Evolutionary conservation across 2,113 vertebrate genomes (phyloP).

Genomic region (Planiliza haematocheilus): DNA sequence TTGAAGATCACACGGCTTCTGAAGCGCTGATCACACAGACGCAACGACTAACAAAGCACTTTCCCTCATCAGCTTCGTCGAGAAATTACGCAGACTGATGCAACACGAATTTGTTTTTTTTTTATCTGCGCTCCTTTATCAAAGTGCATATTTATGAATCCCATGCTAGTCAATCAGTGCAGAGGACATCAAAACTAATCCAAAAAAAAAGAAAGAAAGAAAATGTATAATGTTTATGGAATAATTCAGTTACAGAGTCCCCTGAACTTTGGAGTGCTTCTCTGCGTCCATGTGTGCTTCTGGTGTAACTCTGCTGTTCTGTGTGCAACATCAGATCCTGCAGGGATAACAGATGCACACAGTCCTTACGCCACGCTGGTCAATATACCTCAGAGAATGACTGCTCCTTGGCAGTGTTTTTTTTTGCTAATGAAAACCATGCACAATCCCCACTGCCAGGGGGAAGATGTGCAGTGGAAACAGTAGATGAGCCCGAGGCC

Average conservation of each 20-base stretch:
- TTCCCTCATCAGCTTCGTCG: constrained; percentile 30
- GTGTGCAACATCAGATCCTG: constrained; percentile 38
- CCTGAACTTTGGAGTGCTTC: constrained; percentile 8
- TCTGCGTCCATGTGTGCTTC: constrained; percentile 10
- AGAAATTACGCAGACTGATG: constrained; percentile 37
- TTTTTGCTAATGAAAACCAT: constrained; percentile 77
- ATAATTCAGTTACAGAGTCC: constrained; percentile 13
- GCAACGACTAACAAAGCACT: constrained; percentile 51
- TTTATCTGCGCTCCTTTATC: constrained; percentile 3
- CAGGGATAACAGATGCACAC: constrained; percentile 47
- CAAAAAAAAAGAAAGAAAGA: neutral
- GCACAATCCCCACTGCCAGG: constrained; percentile 33
- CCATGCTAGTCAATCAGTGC: neutral
- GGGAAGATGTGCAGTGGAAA: constrained; percentile 76
- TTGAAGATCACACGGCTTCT: constrained; percentile 70
- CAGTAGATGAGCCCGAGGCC: constrained; percentile 65
- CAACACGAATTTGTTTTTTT: constrained; percentile 14
- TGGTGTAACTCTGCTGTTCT: constrained; percentile 31
- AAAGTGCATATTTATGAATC: constrained; percentile 34
- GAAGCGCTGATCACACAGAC: constrained; percentile 55
- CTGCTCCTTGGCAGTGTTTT: constrained; percentile 54
- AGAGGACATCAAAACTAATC: neutral
- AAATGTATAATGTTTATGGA: neutral
- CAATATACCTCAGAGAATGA: constrained; percentile 48
- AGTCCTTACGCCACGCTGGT: constrained; percentile 24